phyloP scores from a whole-genome alignment of 2,797 vertebrate species.

The Phalanger gymnotis region DNA sequence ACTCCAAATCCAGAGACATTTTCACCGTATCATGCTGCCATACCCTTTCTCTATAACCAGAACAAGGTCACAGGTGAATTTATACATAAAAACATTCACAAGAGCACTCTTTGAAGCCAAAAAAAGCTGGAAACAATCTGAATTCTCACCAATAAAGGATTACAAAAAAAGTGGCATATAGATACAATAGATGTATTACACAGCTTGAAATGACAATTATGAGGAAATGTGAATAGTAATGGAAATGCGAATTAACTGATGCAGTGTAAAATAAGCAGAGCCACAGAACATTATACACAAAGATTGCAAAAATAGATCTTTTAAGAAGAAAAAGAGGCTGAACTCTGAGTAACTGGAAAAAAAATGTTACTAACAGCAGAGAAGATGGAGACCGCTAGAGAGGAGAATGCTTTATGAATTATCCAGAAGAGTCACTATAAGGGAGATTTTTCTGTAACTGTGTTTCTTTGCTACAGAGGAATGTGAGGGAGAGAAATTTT shows the following conservation, averaged over 20 bases:
- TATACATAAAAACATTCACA: background rate
- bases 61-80: background rate
- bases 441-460: background rate
- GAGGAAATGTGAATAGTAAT: background rate
- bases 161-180: background rate
- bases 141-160: background rate
- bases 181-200: too few species aligned
- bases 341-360: background rate
- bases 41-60: background rate
- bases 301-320: background rate
- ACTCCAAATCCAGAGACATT: background rate
- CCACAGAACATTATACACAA: background rate
- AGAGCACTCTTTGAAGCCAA: background rate
- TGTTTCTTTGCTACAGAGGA: background rate
- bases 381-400: background rate
- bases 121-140: background rate
- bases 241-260: background rate
- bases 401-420: background rate
- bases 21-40: background rate
- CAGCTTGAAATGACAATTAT: too few species aligned
- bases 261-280: background rate
- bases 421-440: background rate
- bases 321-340: background rate
- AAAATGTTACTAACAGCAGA: background rate
- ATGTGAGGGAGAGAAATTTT: background rate